Conservation (phyloP, 2,888 invertebrate genomes). For the Drosophila testacea region DNA sequence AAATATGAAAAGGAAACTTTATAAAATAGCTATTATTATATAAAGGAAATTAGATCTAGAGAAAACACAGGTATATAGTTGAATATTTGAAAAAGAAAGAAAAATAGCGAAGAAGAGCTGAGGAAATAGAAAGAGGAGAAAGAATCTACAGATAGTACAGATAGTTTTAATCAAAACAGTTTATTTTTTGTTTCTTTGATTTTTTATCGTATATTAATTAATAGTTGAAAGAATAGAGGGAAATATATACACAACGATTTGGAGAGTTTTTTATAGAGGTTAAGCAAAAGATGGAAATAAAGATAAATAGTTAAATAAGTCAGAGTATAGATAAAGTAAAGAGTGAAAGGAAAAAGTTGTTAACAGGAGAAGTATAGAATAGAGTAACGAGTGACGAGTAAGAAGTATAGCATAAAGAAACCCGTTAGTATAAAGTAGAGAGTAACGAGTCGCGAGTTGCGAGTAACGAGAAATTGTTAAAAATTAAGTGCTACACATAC, state of each 20-base stretch:
- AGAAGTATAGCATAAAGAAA: neutral
- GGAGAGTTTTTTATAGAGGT: constrained; percentile 27
- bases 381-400: constrained; percentile 1
- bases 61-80: neutral
- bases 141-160: constrained; percentile 13
- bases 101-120: neutral
- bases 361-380: neutral
- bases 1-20: neutral
- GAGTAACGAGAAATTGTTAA: constrained; percentile 5
- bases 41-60: neutral
- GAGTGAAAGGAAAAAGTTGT: neutral
- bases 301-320: constrained; percentile 4
- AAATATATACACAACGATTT: constrained; percentile 70
- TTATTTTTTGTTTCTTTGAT: constrained; percentile 28
- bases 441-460: constrained; percentile 13
- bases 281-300: neutral
- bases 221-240: constrained; percentile 31
- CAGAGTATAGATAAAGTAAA: constrained; percentile 1
- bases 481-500: constrained; percentile 49
- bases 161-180: constrained; percentile 36
- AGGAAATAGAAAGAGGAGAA: constrained; percentile 6
- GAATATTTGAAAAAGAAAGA: constrained; percentile 1
- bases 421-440: neutral
- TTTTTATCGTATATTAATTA: constrained; percentile 45
- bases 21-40: neutral